Base-by-base conservation (phyloP, 1,140 invertebrate species). In the Cydia strobilella region DNA sequence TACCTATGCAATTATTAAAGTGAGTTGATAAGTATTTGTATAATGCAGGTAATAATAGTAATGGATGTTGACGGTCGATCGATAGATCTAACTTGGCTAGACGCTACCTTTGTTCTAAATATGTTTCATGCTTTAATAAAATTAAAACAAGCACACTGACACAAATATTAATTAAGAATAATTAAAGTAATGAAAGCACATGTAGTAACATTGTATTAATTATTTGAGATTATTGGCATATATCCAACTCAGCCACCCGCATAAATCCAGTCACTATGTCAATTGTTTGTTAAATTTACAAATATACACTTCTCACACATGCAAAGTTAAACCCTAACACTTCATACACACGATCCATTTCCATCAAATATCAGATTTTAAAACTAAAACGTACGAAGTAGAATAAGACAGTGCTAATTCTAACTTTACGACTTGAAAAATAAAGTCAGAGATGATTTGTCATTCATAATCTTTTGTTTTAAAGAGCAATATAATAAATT, bases 201-300 rank as follows among this genome's bases (percentile, higher is more conserved):
- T 23, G 54, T 59, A 54, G 6, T 15, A 23, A 23, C 48, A 51
- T 20, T 12, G 23, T 12, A 59, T 23, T 59, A 59, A 59, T 59
- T 59, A 31, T 35, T 65, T 42, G 65, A 69, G 18, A n/a, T n/a
- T n/a, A n/a, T n/a, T 69, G 65, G 65, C 65, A 42, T 42, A n/a
- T 18, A 42, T 69, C 65, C 65, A 69, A 69, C 27, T 12, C 15
- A 69, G 65, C 65, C 65, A 65, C 31, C 35, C 35, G 65, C 31
- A 69, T 69, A 35, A 69, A 69, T 39, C 18, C 31, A 35, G 65
- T 13, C 65, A 31, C 65, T 69, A 69, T 69, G 27, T 35, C 65
- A 18, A 35, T 69, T 69, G n/a, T 69, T 10, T 42, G 15, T 69
- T 42, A 35, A 63, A 63, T 66, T 66, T 66, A 31, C 25, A 15